Base-by-base conservation (phyloP, 2,888 invertebrate genomes). In the Clanis bilineata region DNA sequence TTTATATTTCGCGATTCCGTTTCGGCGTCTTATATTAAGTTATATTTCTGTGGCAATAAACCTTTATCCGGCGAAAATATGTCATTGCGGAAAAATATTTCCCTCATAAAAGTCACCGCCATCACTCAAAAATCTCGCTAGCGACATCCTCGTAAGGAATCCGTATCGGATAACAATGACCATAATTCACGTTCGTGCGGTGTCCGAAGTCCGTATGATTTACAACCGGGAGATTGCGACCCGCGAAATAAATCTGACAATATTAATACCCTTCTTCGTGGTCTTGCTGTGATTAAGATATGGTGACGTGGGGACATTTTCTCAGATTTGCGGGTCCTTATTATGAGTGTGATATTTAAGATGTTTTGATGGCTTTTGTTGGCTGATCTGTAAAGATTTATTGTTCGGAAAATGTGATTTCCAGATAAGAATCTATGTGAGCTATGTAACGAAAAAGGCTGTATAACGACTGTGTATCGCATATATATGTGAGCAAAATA, bases 161-260 rank as follows among this genome's bases (percentile, higher is more conserved):
- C 44, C 58, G 32, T 80, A 84, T 85, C 77, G 75, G 78, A 78
- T 81, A 81, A 78, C 85, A 79, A 79, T 79, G 80, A 79, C 75
- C 69, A 81, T 86, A 84, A 84, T 73, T 86, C 82, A 85, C 76
- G 74, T 80, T 79, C 75, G 76, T 76, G 71, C 74, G 79, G 80
- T 84, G 82, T 79, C 76, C 70, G 60, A 68, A 67, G 72, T 69
- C 66, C 68, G 68, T 67, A 73, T 83, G 85, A 85, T 85, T 81
- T 84, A 85, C 77, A 71, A 65, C 62, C 74, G 82, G 76, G 73
- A 80, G 83, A 83, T 84, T 79, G 83, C 76, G 78, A 74, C 68
- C 73, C 62, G 65, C 73, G 79, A 82, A 83, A 85, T 85, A 83
- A 80, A 84, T 83, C 82, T 79, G 64, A 58, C 63, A 75, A 77